Conservation (phyloP, 64 coral and sea anemone genomes). For the Anthopleura sola region DNA sequence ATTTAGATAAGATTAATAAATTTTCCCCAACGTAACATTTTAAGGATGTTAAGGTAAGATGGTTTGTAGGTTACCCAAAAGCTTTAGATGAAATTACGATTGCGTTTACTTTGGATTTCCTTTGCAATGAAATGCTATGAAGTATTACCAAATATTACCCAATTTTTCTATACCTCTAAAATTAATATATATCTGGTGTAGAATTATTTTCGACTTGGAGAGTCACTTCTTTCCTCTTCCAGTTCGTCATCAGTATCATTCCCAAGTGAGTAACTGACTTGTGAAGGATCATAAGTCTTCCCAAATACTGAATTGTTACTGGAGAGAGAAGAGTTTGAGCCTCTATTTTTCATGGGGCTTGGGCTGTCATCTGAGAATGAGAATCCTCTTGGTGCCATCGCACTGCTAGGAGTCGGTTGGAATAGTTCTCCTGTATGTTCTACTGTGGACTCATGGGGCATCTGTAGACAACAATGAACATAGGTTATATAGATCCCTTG, state of each 20-base stretch:
- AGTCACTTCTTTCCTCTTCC: background rate
- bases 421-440: constrained; percentile 88
- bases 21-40: no score
- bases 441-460: constrained; percentile 97
- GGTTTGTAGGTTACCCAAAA: no score
- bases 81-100: no score
- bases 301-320: constrained; percentile 37
- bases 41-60: no score
- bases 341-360: background rate
- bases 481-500: no score
- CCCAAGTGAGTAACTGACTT: constrained; percentile 2
- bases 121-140: no score
- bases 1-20: no score
- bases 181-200: no score
- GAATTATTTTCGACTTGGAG: background rate
- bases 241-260: constrained; percentile 4
- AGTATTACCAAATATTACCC: no score
- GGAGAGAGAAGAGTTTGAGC: constrained; percentile 42
- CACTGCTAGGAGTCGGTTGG: constrained; percentile 66
- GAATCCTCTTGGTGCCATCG: constrained; percentile 71
- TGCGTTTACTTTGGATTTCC: no score
- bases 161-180: no score
- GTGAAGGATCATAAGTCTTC: background rate
- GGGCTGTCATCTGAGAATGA: constrained; percentile 59
- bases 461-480: constrained; percentile 31